phyloP scores from a whole-genome alignment of 1,140 invertebrate genomes.

The Drosophila nannoptera region DNA sequence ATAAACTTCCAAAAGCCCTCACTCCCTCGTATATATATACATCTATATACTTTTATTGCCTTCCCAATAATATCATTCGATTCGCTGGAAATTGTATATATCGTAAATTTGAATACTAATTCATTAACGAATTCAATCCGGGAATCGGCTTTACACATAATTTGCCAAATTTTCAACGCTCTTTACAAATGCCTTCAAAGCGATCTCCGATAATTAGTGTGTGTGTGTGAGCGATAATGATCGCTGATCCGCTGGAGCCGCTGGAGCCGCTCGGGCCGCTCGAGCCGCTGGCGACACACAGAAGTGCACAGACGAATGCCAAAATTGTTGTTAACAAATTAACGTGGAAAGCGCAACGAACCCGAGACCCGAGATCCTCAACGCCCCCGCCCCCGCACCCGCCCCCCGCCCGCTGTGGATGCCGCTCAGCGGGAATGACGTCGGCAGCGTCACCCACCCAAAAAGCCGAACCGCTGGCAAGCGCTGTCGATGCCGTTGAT shows the following conservation, averaged over 20 bases:
- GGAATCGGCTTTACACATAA: constrained; percentile 40
- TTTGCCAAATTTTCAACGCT: constrained; percentile 67
- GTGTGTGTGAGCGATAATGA: constrained; percentile 49
- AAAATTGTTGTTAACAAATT: constrained; percentile 74
- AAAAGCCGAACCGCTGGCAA: constrained; percentile 43
- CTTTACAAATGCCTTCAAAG: constrained; percentile 36
- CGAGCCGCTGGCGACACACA: constrained; percentile 49
- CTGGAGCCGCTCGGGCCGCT: too few relatives aligned
- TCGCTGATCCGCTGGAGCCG: constrained; percentile 16
- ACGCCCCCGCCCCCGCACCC: constrained; percentile 2
- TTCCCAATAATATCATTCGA: not conserved
- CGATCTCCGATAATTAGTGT: constrained; percentile 59
- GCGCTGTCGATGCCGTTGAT: constrained; percentile 68
- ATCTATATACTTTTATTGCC: too few relatives aligned
- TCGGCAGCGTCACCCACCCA: constrained; percentile 52
- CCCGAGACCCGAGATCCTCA: constrained; percentile 17
- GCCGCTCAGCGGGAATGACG: constrained; percentile 59
- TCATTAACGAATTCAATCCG: constrained; percentile 11
- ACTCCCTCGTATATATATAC: too few relatives aligned
- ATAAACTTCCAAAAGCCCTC: too few relatives aligned
- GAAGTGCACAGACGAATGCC: constrained; percentile 50
- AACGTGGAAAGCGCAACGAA: constrained; percentile 77
- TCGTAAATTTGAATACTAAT: constrained; percentile 19
- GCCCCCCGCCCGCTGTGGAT: too few relatives aligned
- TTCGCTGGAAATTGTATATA: constrained; percentile 9